phyloP scores from a whole-genome alignment of 2,113 vertebrate genomes.

The Rhinolophus sinicus region DNA sequence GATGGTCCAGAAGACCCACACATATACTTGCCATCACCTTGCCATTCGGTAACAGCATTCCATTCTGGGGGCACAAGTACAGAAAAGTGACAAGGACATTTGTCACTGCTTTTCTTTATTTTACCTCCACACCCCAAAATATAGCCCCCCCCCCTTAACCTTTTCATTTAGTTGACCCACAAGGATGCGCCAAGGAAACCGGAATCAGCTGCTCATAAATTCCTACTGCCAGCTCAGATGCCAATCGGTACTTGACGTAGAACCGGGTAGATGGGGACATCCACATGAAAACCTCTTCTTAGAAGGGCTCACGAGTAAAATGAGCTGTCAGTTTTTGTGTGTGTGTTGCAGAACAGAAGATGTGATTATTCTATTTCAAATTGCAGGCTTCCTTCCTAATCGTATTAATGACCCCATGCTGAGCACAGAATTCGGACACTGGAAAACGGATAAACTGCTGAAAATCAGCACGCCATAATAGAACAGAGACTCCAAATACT shows the following conservation, averaged over 20 bases:
- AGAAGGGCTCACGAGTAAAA: not conserved
- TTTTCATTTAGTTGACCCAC: not conserved
- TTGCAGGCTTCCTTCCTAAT: not conserved
- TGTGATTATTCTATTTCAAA: not conserved
- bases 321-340: not conserved
- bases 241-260: not conserved
- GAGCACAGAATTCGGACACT: not conserved
- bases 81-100: not conserved
- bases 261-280: not conserved
- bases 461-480: too few species aligned
- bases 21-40: too few species aligned
- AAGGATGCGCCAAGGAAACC: not conserved
- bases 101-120: not conserved
- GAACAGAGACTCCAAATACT: not conserved
- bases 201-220: not conserved
- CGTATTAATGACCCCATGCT: not conserved
- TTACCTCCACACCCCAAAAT: not conserved
- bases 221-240: not conserved
- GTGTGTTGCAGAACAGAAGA: not conserved
- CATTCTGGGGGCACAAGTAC: not conserved
- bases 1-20: rapidly evolving
- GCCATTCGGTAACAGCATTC: not conserved
- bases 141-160: rapidly evolving
- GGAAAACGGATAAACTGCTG: not conserved
- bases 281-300: not conserved